These are phyloP conservation scores for Cisticola juncidis DNA, from an alignment of 2,113 vertebrate species.

Conservation along the genomic window DNA sequence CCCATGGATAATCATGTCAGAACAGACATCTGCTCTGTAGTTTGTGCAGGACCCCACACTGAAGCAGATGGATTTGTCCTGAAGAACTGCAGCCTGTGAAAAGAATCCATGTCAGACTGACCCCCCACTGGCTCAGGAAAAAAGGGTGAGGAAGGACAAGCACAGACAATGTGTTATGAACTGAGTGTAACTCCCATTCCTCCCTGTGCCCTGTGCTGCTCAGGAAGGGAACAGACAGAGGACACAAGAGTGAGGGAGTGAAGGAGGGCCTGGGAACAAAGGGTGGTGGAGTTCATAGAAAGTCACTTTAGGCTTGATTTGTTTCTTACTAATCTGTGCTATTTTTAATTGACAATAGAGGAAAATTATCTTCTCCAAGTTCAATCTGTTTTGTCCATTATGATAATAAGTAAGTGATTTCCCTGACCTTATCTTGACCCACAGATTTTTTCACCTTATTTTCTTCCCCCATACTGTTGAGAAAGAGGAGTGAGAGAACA, in stretches of 20 bases:
- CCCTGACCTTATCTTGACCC: background rate
- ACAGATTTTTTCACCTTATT: fast-evolving
- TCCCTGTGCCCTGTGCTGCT: fast-evolving
- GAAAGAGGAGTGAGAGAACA: background rate
- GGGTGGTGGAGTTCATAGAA: fast-evolving
- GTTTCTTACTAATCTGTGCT: background rate
- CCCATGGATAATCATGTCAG: background rate
- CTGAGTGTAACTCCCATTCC: background rate
- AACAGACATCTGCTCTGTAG: background rate
- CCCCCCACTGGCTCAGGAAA: background rate
- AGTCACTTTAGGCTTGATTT: background rate
- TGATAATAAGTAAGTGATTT: background rate
- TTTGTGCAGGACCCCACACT: fast-evolving
- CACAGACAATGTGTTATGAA: background rate
- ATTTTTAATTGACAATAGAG: background rate
- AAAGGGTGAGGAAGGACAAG: background rate
- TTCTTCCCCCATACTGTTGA: background rate
- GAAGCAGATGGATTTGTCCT: background rate
- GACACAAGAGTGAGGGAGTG: background rate
- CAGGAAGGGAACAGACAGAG: fast-evolving
- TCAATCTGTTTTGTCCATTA: background rate
- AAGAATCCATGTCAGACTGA: background rate
- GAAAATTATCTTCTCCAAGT: background rate
- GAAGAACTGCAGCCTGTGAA: background rate
- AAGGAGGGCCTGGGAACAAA: background rate